A percentile compares a stretch with the other conserved stretches of the same genome.
phyloP scores from a whole-genome alignment of 2,888 invertebrate species.

The Drosophila colorata region DNA sequence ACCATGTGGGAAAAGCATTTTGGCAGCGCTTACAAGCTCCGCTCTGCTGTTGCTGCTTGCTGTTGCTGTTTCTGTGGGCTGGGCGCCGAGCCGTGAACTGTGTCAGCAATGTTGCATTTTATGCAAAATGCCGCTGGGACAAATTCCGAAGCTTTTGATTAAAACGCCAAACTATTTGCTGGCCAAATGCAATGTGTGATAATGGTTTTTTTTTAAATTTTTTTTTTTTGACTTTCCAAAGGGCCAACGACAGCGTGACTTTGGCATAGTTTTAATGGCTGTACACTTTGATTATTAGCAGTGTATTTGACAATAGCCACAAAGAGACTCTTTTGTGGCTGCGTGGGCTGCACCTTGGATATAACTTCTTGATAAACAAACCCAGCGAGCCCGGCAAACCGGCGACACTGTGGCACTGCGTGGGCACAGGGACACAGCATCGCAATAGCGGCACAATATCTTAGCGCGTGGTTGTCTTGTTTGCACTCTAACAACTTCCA shows the following conservation, averaged over 20 bases:
- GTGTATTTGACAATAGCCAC: slow-evolving; percentile 7
- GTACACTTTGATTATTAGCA: slow-evolving; percentile 33
- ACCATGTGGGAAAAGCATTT: slow-evolving; percentile 72
- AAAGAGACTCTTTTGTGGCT: slow-evolving; percentile 26
- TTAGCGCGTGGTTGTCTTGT: slow-evolving; percentile 58
- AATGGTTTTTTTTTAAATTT: slow-evolving; percentile 51
- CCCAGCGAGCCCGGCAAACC: slow-evolving; percentile 48
- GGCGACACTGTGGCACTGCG: slow-evolving; percentile 63
- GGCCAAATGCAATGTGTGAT: slow-evolving; percentile 52
- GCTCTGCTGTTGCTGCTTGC: slow-evolving; percentile 10
- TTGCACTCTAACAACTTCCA: slow-evolving; percentile 73
- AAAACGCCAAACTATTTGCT: slow-evolving; percentile 53
- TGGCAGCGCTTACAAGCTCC: slow-evolving; percentile 61
- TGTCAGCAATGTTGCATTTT: slow-evolving; percentile 70
- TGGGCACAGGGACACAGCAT: slow-evolving; percentile 40
- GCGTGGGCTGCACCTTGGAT: slow-evolving; percentile 52
- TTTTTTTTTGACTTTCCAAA: slow-evolving; percentile 36
- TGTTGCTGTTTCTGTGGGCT: slow-evolving; percentile 36
- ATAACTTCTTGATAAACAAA: slow-evolving; percentile 45
- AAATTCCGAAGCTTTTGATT: slow-evolving; percentile 43
- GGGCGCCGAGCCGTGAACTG: slow-evolving; percentile 73
- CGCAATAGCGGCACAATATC: slow-evolving; percentile 10
- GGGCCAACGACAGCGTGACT: slow-evolving; percentile 69
- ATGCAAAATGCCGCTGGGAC: slow-evolving; percentile 57
- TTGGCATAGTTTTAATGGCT: slow-evolving; percentile 72